phyloP scores from a whole-genome alignment of 2,113 vertebrate species.

The Felis catus region F.catus_Fca126_mat1.0 CM031424.1:44297001-44297500 shows the following conservation, averaged over 20 bases:
- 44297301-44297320: not conserved
- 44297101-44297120: not conserved
- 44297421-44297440: not conserved
- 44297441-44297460: not conserved
- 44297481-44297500: not conserved
- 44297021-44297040: not conserved
- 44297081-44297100: not conserved
- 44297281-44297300: slow-evolving; percentile 41
- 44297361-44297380: not conserved
- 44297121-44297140: not conserved
- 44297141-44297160: not conserved
- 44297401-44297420: not conserved
- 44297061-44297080: not conserved
- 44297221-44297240: not conserved
- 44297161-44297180: not conserved
- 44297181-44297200: not conserved
- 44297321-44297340: not conserved
- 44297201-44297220: not conserved
- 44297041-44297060: not conserved
- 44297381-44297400: not conserved
- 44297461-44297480: not conserved
- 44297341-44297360: not conserved
- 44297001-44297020: not conserved
- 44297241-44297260: not conserved
- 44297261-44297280: not conserved